Conservation (phyloP, 2,888 invertebrate genomes). For the Drosophila demipolita region DNA sequence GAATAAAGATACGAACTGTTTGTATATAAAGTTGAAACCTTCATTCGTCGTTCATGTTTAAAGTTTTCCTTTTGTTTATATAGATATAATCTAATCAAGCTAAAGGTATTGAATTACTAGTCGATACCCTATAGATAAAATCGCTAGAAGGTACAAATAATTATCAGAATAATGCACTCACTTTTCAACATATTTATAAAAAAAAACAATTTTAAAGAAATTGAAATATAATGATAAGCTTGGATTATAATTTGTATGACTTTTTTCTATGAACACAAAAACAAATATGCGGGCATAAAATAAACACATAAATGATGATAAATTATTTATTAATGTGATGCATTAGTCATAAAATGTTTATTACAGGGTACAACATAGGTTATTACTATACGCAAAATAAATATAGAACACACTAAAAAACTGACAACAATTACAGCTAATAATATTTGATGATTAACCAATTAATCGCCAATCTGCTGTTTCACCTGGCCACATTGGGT, state of each 20-base stretch:
- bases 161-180: background rate
- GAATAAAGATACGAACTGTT: conserved; percentile 16
- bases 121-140: background rate
- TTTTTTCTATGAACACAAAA: background rate
- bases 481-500: conserved; percentile 38
- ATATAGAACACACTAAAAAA: background rate
- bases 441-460: background rate
- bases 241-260: background rate
- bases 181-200: too few relatives aligned
- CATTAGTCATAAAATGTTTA: background rate
- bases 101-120: too few relatives aligned
- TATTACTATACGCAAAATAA: background rate
- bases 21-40: conserved; percentile 5
- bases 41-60: background rate
- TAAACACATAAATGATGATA: background rate
- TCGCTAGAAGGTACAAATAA: background rate
- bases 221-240: background rate
- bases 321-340: background rate
- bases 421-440: background rate
- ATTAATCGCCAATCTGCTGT: conserved; percentile 36
- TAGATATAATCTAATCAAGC: conserved; percentile 3
- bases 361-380: background rate
- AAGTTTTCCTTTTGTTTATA: conserved; percentile 8
- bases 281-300: background rate
- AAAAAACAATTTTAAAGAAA: background rate